phyloP scores from a whole-genome alignment of 2,888 invertebrate genomes.

The Parapristionchus giblindavisi region DNA sequence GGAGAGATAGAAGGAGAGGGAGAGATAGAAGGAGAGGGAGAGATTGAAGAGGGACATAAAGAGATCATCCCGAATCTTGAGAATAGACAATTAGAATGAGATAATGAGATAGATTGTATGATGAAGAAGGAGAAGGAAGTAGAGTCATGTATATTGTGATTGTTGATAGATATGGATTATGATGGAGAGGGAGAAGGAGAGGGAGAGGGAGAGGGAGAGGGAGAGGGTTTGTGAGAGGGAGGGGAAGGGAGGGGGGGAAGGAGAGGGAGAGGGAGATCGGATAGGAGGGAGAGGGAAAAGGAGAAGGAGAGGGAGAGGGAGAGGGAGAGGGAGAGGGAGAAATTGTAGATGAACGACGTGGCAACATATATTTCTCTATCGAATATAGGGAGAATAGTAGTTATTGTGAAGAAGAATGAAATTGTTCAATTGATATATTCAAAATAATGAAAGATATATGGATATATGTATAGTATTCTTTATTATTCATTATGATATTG shows the following conservation, averaged over 20 bases:
- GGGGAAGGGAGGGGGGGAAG: slow-evolving; percentile 1
- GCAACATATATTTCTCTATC: no score
- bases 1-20: not conserved
- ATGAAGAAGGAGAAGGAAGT: no score
- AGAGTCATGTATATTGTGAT: no score
- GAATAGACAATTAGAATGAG: no score
- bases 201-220: no score
- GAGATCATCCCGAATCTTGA: not conserved
- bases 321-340: not conserved
- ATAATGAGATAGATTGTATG: no score
- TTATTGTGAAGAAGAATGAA: not conserved
- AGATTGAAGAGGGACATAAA: not conserved
- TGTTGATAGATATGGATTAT: not conserved
- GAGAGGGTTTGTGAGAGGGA: not conserved
- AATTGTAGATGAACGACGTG: no score
- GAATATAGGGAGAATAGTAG: not conserved
- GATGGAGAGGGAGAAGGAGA: not conserved
- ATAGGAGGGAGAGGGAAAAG: not conserved
- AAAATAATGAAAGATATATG: slow-evolving; percentile 19
- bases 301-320: not conserved
- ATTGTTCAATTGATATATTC: not conserved
- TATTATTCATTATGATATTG: no score
- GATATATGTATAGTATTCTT: no score
- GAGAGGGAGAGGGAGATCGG: not conserved
- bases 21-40: not conserved